Percentiles rank a stretch among this genome's conserved stretches.
Evolutionary conservation across 1,140 invertebrate species (phyloP).

Genomic region (Grapholita molesta): DNA sequence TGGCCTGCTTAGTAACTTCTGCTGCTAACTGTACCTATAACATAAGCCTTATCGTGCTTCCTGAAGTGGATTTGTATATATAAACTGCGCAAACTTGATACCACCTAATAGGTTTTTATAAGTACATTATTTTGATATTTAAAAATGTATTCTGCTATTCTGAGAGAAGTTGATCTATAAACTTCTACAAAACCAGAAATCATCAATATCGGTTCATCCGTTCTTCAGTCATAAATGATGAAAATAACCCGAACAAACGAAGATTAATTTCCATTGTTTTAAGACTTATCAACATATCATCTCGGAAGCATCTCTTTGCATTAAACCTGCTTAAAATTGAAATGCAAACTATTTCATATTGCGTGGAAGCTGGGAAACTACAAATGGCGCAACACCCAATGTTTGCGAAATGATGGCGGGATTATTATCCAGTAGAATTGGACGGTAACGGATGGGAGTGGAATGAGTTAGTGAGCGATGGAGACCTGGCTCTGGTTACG

Average conservation of each 20-base stretch:
- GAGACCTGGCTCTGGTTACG: not conserved
- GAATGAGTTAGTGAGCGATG: conserved; percentile 10
- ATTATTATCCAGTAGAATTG: conserved; percentile 8
- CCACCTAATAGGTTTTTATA: too few species aligned
- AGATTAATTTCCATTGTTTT: not conserved
- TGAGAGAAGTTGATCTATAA: too few species aligned
- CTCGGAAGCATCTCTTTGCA: not conserved
- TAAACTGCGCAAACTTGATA: too few species aligned
- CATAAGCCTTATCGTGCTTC: too few species aligned
- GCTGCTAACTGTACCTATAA: too few species aligned
- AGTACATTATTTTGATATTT: too few species aligned
- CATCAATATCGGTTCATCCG: too few species aligned
- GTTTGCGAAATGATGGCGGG: conserved; percentile 13
- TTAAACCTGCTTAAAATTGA: not conserved
- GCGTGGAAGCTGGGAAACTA: not conserved
- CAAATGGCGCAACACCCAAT: conserved; percentile 10
- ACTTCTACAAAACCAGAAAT: too few species aligned
- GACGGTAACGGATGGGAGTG: conserved; percentile 6
- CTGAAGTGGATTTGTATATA: too few species aligned
- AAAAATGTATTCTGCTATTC: too few species aligned
- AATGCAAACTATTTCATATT: not conserved
- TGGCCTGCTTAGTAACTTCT: too few species aligned
- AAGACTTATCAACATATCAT: not conserved
- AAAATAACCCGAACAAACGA: not conserved
- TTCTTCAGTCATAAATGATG: too few species aligned